Base-by-base conservation (phyloP, 2,888 invertebrate genomes). In the Apodemia zela region DNA sequence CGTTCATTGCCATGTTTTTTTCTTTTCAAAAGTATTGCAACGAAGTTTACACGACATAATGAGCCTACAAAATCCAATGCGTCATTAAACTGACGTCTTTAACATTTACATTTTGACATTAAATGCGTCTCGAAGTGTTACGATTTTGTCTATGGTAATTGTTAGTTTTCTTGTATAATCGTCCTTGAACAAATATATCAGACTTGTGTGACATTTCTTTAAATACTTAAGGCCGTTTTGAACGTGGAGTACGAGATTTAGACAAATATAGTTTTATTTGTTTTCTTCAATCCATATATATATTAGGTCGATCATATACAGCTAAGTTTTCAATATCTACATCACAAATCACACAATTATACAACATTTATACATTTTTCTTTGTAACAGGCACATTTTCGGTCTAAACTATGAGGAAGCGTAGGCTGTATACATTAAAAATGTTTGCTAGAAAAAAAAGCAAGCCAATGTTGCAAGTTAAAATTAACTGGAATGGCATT, bases 371-470 rank as follows among this genome's bases (percentile, higher is more conserved):
- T 63, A 69, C 59, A 57, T 67, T 66, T 69, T 47, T 47, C 47
- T 47, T 70, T 63, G 65, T 66, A 68, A 70, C 71, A 74, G 74
- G 74, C 74, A 74, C 73, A 68, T 74, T 66, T 66, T 73, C 64
- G 74, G 74, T 72, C 68, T 65, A 65, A 60, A 63, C 63, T 63
- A 65, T 63, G 64, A 68, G 47, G 54, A 67, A 66, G 64, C 66
- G 61, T 63, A 49, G 59, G 57, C 49, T 33, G 35, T 63, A 59
- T 63, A 47, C 33, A 38, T 57, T 57, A 38, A 38, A 59, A 63
- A 59, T 35, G 59, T 59, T 47, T 58, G 59, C 63, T 49, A 21
- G 33, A 49, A 49, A 49, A 61, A 49, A 59, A 63, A 49, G 63
- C 57, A 57, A 57, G 57, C 57, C 57, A 25, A n/a, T 29, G 57